Percentiles rank a stretch among this genome's conserved stretches.
phyloP scores from a whole-genome alignment of 2,888 invertebrate species.

The Metacarcinus magister region DNA sequence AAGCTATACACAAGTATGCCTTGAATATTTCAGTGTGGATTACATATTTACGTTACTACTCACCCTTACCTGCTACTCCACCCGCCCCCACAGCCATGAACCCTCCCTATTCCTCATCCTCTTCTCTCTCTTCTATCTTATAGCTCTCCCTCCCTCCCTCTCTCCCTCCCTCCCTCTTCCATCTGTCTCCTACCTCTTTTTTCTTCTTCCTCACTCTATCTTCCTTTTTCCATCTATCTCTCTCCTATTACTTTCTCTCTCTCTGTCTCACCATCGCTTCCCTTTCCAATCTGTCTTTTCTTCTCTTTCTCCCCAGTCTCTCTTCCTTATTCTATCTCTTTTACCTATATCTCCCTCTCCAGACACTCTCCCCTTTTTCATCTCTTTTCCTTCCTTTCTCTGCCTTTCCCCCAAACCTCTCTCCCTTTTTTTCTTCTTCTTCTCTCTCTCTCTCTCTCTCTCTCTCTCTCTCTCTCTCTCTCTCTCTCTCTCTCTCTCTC shows the following conservation, averaged over 20 bases:
- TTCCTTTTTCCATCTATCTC: not conserved
- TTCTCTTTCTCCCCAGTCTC: too few relatives aligned
- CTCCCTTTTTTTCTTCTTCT: not conserved
- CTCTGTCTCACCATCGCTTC: not conserved
- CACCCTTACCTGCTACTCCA: not conserved
- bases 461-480: not conserved
- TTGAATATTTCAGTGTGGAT: not conserved
- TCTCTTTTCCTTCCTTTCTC: too few relatives aligned
- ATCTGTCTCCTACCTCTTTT: not conserved
- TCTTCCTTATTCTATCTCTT: not conserved
- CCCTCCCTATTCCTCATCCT: too few relatives aligned
- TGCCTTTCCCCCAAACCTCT: not conserved
- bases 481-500: constrained; percentile 32
- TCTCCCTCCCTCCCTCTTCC: not conserved
- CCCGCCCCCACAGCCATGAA: not conserved
- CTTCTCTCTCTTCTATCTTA: not conserved
- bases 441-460: not conserved
- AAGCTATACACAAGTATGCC: not conserved
- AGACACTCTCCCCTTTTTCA: not conserved
- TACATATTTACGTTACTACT: not conserved
- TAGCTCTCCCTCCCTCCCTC: not conserved
- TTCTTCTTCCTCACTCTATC: not conserved
- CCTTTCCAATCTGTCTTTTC: too few relatives aligned
- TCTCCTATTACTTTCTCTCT: not conserved
- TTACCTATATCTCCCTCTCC: not conserved